Evolutionary conservation across 2,888 invertebrate genomes (phyloP), one percentile per base, ranked within the genome.

Genomic region (Polyommatus icarus): DNA sequence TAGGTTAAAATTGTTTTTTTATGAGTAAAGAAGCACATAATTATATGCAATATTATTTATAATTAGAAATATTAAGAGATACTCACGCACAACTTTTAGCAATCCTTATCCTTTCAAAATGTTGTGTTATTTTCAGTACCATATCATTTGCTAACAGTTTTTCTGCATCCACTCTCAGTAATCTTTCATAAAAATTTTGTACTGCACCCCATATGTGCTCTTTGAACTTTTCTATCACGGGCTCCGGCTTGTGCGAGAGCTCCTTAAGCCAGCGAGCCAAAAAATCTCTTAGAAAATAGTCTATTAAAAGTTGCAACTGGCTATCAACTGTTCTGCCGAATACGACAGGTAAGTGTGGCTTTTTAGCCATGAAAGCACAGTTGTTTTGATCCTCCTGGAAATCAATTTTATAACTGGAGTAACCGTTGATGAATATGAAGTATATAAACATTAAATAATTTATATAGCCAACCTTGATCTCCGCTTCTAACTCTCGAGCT

Each of bases 141-240:
- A 98, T 96, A 87, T 97, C 98, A 85, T 96, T 96, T 3, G 98
- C 97, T 78, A 98, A 95, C 78, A 98, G 92, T 89, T 97, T 97
- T 77, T 98, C 96, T 79, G 97, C 96, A 92, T 98, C 98, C 71
- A 98, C 95, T 84, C 96, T 95, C 8, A 95, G 93, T 61, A 97
- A 91, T 82, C 97, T 95, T 79, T 96, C 96, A 85, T 97, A 96
- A 71, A 98, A 89, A 82, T 90, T 93, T 85, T 96, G 96, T 81
- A 98, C 95, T 32, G 96, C 96, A 80, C 96, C 96, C 98, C 98
- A 98, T 76, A 97, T 90, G 88, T 98, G 98, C 85, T 97, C 97
- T 82, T 97, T 97, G 83, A 96, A 95, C 82, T 95, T 95, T 83
- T 95, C 95, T 80, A 95, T 94, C 77, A 96, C 94, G 76, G 95